Conservation (phyloP, 2,797 vertebrate genomes). For the Pangasius mekongensis region DNA sequence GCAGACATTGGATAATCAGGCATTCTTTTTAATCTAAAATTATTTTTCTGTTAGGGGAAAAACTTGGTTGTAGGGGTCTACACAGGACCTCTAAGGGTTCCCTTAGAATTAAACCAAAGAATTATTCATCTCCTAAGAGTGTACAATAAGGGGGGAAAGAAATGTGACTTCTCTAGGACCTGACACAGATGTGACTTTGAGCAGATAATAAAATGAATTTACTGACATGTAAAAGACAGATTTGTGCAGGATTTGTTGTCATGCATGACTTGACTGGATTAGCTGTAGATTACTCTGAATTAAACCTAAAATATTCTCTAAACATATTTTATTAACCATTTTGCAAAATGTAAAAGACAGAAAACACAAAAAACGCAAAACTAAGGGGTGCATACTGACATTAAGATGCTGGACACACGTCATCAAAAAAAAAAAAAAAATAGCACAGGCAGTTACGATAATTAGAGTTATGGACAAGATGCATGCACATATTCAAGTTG, state of each 20-base stretch:
- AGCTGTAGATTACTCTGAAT: neutral
- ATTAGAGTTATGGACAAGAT: neutral
- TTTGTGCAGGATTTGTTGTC: neutral
- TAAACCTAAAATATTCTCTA: neutral
- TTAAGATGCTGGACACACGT: neutral
- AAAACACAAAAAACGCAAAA: neutral
- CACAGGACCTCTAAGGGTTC: neutral
- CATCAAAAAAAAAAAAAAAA: neutral
- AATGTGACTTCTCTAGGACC: neutral
- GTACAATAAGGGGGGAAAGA: slow-evolving; percentile 1
- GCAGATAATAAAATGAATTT: slow-evolving; percentile 2
- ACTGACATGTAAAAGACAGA: neutral
- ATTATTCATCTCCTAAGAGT: slow-evolving; percentile 9
- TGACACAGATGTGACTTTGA: slow-evolving; percentile 4
- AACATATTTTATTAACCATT: neutral
- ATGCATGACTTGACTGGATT: slow-evolving; percentile 3
- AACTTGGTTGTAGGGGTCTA: neutral
- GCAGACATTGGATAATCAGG: too few relatives aligned
- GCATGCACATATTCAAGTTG: slow-evolving; percentile 67
- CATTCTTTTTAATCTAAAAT: neutral
- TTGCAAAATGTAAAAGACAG: neutral
- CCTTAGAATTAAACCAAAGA: neutral
- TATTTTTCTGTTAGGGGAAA: neutral
- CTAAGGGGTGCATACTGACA: neutral
- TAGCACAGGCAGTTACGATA: slow-evolving; percentile 3